Evolutionary conservation across 1,140 invertebrate species (phyloP).

Genomic region (Melitaea cinxia): DNA sequence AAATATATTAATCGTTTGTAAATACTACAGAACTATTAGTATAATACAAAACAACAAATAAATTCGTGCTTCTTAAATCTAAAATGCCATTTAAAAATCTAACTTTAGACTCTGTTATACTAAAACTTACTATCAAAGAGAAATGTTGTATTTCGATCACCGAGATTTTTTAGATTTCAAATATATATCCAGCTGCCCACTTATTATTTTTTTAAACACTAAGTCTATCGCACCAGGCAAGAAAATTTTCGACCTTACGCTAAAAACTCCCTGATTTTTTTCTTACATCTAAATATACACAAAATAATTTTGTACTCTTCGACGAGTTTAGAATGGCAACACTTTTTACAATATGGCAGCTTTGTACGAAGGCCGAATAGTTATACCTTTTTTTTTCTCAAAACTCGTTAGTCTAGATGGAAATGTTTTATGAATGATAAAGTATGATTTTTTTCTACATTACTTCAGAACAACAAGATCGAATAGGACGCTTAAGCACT

Average conservation of each 20-base stretch:
- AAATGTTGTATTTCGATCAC: slow-evolving; percentile 36
- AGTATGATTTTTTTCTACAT: slow-evolving; percentile 22
- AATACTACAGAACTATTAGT: slow-evolving; percentile 69
- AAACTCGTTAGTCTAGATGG: slow-evolving; percentile 48
- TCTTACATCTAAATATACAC: slow-evolving; percentile 79
- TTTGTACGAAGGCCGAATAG: slow-evolving; percentile 60
- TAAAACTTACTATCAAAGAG: slow-evolving; percentile 39
- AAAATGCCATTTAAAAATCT: slow-evolving; percentile 66
- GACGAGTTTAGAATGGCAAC: slow-evolving; percentile 78
- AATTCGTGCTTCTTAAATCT: slow-evolving; percentile 78
- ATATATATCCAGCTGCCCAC: slow-evolving; percentile 47
- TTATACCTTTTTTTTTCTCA: slow-evolving; percentile 35
- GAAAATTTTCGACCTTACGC: slow-evolving; percentile 71
- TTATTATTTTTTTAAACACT: slow-evolving; percentile 44
- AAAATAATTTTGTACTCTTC: slow-evolving; percentile 81
- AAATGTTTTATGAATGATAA: slow-evolving; percentile 24
- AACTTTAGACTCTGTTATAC: slow-evolving; percentile 57
- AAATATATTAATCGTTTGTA: slow-evolving; percentile 72
- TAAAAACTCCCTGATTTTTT: slow-evolving; percentile 79
- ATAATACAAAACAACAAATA: slow-evolving; percentile 79
- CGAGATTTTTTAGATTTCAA: slow-evolving; percentile 34
- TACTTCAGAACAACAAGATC: slow-evolving; percentile 19
- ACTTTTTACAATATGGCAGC: slow-evolving; percentile 74
- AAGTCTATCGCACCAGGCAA: slow-evolving; percentile 71
- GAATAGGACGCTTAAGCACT: slow-evolving; percentile 27